Evolutionary conservation across 2,888 invertebrate species (phyloP).

Genomic region (Sipunculus nudus): DNA sequence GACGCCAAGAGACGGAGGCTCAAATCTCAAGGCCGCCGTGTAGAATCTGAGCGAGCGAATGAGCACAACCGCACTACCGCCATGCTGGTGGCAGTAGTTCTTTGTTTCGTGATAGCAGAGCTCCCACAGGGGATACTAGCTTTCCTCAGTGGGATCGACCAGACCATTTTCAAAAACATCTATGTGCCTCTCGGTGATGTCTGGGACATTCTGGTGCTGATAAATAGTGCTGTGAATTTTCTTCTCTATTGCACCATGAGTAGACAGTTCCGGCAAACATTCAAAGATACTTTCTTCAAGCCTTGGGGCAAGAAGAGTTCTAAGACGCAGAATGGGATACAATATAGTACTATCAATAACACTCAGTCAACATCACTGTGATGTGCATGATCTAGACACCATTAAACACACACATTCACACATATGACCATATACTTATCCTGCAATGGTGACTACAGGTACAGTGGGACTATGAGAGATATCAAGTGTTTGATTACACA

Average conservation of each 20-base stretch:
- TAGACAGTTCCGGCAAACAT: constrained; percentile 81
- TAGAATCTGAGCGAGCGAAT: constrained; percentile 56
- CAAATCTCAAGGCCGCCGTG: constrained; percentile 54
- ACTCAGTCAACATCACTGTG: too few relatives aligned
- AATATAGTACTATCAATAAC: too few relatives aligned
- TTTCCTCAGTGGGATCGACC: constrained; percentile 71
- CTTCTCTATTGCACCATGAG: constrained; percentile 95
- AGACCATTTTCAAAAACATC: constrained; percentile 70
- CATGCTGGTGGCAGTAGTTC: constrained; percentile 86
- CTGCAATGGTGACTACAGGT: too few relatives aligned
- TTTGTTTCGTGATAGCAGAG: constrained; percentile 88
- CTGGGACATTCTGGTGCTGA: constrained; percentile 88
- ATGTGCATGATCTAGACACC: too few relatives aligned
- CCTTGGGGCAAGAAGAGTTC: too few relatives aligned
- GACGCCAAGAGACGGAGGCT: constrained; percentile 52
- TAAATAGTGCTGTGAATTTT: constrained; percentile 94
- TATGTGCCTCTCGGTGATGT: constrained; percentile 77
- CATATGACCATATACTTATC: too few relatives aligned
- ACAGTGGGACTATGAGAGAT: too few relatives aligned
- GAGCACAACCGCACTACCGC: constrained; percentile 80
- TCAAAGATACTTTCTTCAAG: constrained; percentile 53
- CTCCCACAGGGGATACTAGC: constrained; percentile 82
- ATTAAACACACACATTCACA: too few relatives aligned
- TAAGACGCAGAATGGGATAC: too few relatives aligned
- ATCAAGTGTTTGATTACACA: too few relatives aligned